Evolutionary conservation across 2,888 invertebrate species (phyloP).

Genomic region (Griposia aprilina): DNA sequence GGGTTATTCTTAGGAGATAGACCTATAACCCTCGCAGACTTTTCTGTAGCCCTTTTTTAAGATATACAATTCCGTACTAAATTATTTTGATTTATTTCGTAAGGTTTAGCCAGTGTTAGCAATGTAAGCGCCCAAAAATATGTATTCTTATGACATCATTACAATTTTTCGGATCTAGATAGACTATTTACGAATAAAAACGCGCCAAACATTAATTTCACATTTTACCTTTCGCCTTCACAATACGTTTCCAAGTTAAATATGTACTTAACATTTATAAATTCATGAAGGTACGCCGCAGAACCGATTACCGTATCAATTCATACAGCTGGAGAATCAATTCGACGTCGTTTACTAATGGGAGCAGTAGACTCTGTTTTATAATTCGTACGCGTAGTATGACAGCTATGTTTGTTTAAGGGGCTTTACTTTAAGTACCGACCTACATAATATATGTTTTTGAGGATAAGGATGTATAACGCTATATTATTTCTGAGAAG

Average conservation of each 20-base stretch:
- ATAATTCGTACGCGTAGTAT: conserved; percentile 31
- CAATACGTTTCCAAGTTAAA: conserved; percentile 45
- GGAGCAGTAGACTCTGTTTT: conserved; percentile 47
- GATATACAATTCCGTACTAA: too few species aligned
- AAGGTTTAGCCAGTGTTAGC: too few species aligned
- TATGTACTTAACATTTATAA: conserved; percentile 44
- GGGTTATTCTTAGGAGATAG: too few species aligned
- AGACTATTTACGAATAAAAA: conserved; percentile 2
- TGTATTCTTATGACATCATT: too few species aligned
- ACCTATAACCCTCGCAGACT: too few species aligned
- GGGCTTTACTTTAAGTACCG: conserved; percentile 5
- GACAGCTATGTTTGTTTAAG: conserved; percentile 6
- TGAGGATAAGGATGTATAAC: neutral
- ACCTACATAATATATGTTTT: conserved; percentile 4
- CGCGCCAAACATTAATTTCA: conserved; percentile 18
- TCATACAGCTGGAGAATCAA: conserved; percentile 46
- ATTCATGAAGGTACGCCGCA: conserved; percentile 53
- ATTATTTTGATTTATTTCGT: too few species aligned
- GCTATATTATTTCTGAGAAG: conserved; percentile 1
- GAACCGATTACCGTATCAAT: conserved; percentile 42
- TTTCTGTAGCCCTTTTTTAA: too few species aligned
- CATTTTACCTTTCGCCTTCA: conserved; percentile 42
- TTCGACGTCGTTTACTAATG: conserved; percentile 43
- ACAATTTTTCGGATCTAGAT: too few species aligned
- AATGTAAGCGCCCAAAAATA: too few species aligned